Percentiles rank a stretch among this genome's conserved stretches.
Evolutionary conservation across 2,797 vertebrate species (phyloP).

Genomic region (Myotis planiceps): DNA sequence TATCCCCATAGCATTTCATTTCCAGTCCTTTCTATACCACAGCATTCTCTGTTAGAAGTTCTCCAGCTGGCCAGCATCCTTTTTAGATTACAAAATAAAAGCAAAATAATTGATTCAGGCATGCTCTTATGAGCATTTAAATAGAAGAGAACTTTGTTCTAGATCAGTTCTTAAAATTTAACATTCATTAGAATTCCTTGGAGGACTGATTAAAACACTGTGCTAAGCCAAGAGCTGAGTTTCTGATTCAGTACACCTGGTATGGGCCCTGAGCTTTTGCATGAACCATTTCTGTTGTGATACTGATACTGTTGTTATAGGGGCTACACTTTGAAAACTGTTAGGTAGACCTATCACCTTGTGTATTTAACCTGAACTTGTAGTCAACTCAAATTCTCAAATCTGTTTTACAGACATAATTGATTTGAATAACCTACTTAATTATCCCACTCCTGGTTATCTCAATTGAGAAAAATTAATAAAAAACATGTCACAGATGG

Average conservation of each 20-base stretch:
- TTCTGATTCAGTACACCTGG: neutral
- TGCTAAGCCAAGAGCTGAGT: neutral
- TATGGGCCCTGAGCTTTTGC: neutral
- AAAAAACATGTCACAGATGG: neutral
- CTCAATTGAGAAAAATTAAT: neutral
- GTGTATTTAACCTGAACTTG: slow-evolving; percentile 10
- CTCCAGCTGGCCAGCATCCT: neutral
- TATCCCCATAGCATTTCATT: neutral
- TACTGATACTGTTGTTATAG: neutral
- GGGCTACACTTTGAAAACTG: slow-evolving; percentile 20
- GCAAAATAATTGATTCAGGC: neutral
- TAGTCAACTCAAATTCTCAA: neutral
- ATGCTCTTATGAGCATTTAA: neutral
- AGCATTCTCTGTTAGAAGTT: neutral
- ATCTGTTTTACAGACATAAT: neutral
- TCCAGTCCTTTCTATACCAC: neutral
- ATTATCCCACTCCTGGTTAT: neutral
- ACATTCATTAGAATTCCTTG: neutral
- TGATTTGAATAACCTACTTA: slow-evolving; percentile 28
- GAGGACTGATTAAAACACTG: neutral
- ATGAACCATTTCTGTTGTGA: neutral
- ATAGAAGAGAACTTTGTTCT: neutral
- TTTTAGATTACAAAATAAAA: slow-evolving; percentile 15
- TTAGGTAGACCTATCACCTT: neutral
- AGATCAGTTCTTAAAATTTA: slow-evolving; percentile 30